Percentiles rank a stretch among this genome's conserved stretches.
Conservation (phyloP, 2,888 invertebrate species). For the Dryococelus australis region DNA sequence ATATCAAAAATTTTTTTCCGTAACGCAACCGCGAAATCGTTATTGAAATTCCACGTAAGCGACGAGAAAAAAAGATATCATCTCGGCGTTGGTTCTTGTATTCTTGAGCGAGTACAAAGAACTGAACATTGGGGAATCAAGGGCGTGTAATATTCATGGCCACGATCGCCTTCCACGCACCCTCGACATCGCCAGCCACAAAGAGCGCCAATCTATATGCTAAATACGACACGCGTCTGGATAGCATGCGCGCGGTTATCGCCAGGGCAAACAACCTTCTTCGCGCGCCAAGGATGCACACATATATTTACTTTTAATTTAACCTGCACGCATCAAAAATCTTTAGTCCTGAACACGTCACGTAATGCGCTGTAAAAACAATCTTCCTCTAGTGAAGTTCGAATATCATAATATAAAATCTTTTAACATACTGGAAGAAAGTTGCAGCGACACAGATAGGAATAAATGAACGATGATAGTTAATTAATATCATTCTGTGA, state of each 20-base stretch:
- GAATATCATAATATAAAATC: too few relatives aligned
- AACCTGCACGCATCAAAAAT: not conserved
- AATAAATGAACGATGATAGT: too few relatives aligned
- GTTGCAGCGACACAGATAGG: too few relatives aligned
- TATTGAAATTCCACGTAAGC: not conserved
- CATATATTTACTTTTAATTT: constrained; percentile 16
- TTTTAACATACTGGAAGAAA: too few relatives aligned
- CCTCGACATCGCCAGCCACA: not conserved
- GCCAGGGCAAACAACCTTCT: not conserved
- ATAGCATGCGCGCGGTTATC: not conserved
- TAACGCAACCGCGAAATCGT: not conserved
- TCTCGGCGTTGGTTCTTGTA: not conserved
- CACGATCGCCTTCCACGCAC: not conserved
- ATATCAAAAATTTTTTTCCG: not conserved
- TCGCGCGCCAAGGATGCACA: not conserved
- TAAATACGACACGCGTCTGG: not conserved
- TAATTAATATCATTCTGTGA: too few relatives aligned
- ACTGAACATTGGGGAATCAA: not conserved
- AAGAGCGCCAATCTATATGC: not conserved
- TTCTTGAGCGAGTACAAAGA: not conserved
- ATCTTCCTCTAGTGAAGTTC: too few relatives aligned
- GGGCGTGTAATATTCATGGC: not conserved
- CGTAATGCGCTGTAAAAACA: too few relatives aligned
- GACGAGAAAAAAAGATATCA: not conserved
- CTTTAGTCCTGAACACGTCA: not conserved